A percentile compares a stretch with the other conserved stretches of the same genome.
Evolutionary conservation across 2,113 vertebrate species (phyloP).

Genomic region (Xiphias gladius): DNA sequence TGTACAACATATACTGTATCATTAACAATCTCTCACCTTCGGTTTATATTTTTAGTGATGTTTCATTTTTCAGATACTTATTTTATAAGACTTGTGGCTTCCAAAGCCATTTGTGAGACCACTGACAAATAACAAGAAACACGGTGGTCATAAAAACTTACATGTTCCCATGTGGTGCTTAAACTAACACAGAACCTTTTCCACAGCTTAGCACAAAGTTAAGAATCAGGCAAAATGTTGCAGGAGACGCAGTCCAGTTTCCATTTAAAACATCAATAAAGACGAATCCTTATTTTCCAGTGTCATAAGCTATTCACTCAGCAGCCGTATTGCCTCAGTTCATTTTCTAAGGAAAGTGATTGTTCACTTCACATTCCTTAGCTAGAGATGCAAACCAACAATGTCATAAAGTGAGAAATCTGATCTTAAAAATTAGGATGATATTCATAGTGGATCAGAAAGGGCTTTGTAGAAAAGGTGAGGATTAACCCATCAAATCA

Average conservation of each 20-base stretch:
- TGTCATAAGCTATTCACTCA: slow-evolving; percentile 4
- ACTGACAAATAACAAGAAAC: slow-evolving; percentile 45
- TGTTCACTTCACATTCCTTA: neutral
- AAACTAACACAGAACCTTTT: slow-evolving; percentile 23
- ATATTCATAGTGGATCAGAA: neutral
- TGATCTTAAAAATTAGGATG: neutral
- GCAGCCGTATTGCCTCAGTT: neutral
- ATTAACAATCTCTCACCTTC: neutral
- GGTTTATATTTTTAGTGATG: slow-evolving; percentile 33
- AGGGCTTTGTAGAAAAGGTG: neutral
- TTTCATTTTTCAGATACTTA: slow-evolving; percentile 47
- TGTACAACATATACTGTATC: neutral
- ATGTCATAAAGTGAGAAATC: neutral
- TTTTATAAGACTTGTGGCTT: slow-evolving; percentile 35
- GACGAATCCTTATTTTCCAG: neutral
- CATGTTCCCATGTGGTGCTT: slow-evolving; percentile 18
- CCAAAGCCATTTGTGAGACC: slow-evolving; percentile 42
- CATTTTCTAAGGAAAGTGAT: neutral
- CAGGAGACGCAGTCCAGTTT: neutral
- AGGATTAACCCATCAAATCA: neutral
- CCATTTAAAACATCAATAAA: slow-evolving; percentile 3
- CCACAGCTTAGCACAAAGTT: slow-evolving; percentile 1
- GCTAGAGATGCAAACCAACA: neutral
- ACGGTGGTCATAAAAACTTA: slow-evolving; percentile 8
- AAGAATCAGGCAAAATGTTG: neutral